Percentiles rank a stretch among this genome's conserved stretches.
Evolutionary conservation across 2,113 vertebrate genomes (phyloP).

Genomic region (Scartelaos histophorus): DNA sequence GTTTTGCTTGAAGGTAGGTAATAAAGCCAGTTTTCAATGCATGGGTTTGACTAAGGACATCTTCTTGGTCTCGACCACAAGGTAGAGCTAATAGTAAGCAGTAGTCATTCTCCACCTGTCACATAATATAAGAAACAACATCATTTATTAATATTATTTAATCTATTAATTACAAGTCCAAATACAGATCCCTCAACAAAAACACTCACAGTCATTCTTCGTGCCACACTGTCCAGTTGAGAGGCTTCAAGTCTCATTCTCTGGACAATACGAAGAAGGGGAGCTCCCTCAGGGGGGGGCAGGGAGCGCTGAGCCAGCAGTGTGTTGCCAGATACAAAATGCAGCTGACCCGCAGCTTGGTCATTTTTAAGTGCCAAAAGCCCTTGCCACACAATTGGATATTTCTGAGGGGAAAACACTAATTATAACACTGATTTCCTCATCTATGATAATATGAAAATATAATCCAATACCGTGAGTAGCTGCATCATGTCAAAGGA

Average conservation of each 20-base stretch:
- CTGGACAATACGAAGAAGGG: slow-evolving; percentile 93
- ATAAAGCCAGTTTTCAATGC: slow-evolving; percentile 96
- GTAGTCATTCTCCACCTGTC: slow-evolving; percentile 94
- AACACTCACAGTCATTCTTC: slow-evolving; percentile 90
- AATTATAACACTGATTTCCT: neutral
- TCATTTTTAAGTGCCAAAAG: slow-evolving; percentile 95
- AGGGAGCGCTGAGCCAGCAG: slow-evolving; percentile 91
- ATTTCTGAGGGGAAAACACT: slow-evolving; percentile 81
- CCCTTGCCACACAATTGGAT: slow-evolving; percentile 98
- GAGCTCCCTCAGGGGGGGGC: slow-evolving; percentile 89
- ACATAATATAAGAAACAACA: slow-evolving; percentile 1
- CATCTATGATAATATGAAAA: neutral
- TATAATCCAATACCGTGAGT: slow-evolving; percentile 79
- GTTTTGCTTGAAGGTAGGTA: slow-evolving; percentile 97
- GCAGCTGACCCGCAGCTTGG: slow-evolving; percentile 94
- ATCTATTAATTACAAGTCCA: neutral
- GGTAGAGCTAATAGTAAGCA: slow-evolving; percentile 94
- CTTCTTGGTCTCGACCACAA: slow-evolving; percentile 95
- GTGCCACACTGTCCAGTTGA: slow-evolving; percentile 92
- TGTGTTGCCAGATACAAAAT: slow-evolving; percentile 96
- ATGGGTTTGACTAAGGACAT: slow-evolving; percentile 93
- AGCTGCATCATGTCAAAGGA: slow-evolving; percentile 95
- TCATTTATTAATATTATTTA: too few species aligned
- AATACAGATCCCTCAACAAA: neutral
- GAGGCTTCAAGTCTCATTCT: slow-evolving; percentile 95